phyloP scores from a whole-genome alignment of 2,113 vertebrate genomes.

The Misgurnus mizolepis region DNA sequence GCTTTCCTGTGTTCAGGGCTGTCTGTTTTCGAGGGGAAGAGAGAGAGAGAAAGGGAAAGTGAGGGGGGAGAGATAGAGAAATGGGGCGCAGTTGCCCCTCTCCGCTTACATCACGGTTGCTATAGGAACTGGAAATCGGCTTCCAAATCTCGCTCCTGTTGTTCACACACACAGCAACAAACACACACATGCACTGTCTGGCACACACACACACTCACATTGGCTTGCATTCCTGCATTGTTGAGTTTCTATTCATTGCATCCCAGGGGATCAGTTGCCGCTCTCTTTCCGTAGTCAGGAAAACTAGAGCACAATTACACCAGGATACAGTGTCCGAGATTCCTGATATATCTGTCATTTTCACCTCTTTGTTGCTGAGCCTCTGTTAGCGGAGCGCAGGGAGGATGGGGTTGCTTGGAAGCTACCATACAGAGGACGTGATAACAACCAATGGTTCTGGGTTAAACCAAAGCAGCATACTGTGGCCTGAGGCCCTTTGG shows the following conservation, averaged over 20 bases:
- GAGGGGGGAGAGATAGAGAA: conserved; percentile 29
- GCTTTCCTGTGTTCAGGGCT: conserved; percentile 42
- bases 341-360: conserved; percentile 15
- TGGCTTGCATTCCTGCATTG: conserved; percentile 47
- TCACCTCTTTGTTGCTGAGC: conserved; percentile 23
- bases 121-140: conserved; percentile 61
- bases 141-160: conserved; percentile 54
- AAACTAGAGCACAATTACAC: conserved; percentile 6
- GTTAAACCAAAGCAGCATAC: conserved; percentile 53
- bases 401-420: conserved; percentile 32
- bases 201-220: conserved; percentile 11
- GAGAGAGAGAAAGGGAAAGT: conserved; percentile 38
- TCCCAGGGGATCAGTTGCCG: conserved; percentile 27
- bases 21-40: conserved; percentile 52
- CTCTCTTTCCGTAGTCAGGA: conserved; percentile 28
- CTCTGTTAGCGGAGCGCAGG: neutral
- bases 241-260: conserved; percentile 32
- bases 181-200: conserved; percentile 37
- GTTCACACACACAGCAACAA: conserved; percentile 42
- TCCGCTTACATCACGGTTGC: conserved; percentile 63
- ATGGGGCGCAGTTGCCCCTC: conserved; percentile 56
- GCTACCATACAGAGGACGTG: conserved; percentile 1
- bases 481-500: conserved; percentile 52
- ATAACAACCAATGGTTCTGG: conserved; percentile 39
- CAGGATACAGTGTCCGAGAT: neutral